A percentile compares a stretch with the other conserved stretches of the same genome.
phyloP scores from a whole-genome alignment of 2,113 vertebrate genomes.

The Oreochromis aureus region DNA sequence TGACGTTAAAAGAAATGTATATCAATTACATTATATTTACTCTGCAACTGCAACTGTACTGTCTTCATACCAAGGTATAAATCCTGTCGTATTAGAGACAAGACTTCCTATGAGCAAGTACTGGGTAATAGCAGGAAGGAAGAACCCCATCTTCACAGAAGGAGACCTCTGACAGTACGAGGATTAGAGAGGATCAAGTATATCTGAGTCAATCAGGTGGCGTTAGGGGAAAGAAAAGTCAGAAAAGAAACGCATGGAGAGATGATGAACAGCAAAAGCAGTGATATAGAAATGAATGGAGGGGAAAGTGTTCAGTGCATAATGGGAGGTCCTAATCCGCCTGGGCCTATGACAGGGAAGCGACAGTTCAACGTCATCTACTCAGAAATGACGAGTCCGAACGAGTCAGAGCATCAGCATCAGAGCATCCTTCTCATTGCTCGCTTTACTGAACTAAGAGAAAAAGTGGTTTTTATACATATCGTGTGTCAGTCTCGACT shows the following conservation, averaged over 20 bases:
- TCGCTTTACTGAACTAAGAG: neutral
- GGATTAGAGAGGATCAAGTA: neutral
- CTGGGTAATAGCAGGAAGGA: neutral
- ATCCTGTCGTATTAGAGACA: neutral
- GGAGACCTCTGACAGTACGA: neutral
- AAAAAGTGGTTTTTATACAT: neutral
- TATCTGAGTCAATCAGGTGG: neutral
- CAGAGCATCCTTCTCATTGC: neutral
- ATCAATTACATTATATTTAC: neutral
- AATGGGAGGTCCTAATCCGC: neutral
- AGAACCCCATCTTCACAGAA: neutral
- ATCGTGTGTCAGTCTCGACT: neutral
- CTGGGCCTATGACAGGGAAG: neutral
- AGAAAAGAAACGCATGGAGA: neutral
- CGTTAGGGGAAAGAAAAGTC: neutral
- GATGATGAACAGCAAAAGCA: neutral
- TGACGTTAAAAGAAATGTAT: neutral
- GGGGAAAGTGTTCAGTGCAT: neutral
- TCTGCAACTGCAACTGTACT: neutral
- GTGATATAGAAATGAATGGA: neutral
- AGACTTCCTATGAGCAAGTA: neutral
- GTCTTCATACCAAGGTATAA: neutral
- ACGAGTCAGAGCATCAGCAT: neutral
- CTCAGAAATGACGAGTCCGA: too few relatives aligned
- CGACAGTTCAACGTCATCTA: neutral